Percentiles rank a stretch among this genome's conserved stretches.
phyloP scores from a whole-genome alignment of 2,888 invertebrate genomes.

The Hypsopygia costalis region DNA sequence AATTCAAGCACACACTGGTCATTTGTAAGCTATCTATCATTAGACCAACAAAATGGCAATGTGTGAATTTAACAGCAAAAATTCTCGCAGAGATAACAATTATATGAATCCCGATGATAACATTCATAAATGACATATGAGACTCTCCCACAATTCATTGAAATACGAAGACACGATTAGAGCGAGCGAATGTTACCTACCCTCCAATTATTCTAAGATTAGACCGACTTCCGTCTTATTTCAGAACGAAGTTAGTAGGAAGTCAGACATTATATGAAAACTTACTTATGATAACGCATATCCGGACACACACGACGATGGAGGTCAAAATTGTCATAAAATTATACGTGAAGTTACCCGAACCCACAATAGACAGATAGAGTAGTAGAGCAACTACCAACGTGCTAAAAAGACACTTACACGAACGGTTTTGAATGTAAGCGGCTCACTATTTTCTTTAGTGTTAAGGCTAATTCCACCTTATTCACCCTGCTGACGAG shows the following conservation, averaged over 20 bases:
- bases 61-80: too few species aligned
- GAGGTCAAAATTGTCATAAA: constrained; percentile 25
- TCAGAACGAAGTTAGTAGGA: constrained; percentile 38
- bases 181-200: constrained; percentile 25
- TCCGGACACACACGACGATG: constrained; percentile 61
- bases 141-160: constrained; percentile 56
- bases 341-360: constrained; percentile 21
- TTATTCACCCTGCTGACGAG: too few species aligned
- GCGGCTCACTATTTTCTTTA: too few species aligned
- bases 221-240: constrained; percentile 35
- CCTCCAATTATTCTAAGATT: constrained; percentile 58
- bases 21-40: too few species aligned
- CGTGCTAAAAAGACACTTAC: too few species aligned
- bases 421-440: too few species aligned
- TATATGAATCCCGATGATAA: constrained; percentile 1
- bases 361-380: too few species aligned
- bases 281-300: constrained; percentile 36
- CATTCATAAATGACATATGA: constrained; percentile 11
- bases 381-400: too few species aligned
- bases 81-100: too few species aligned
- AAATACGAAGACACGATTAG: constrained; percentile 37
- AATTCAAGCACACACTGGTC: not conserved
- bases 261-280: constrained; percentile 40
- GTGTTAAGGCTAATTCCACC: too few species aligned
- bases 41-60: too few species aligned